A percentile compares a stretch with the other conserved stretches of the same genome.
Conservation (phyloP, 1,140 invertebrate species). For the Drosophila baimaii region DNA sequence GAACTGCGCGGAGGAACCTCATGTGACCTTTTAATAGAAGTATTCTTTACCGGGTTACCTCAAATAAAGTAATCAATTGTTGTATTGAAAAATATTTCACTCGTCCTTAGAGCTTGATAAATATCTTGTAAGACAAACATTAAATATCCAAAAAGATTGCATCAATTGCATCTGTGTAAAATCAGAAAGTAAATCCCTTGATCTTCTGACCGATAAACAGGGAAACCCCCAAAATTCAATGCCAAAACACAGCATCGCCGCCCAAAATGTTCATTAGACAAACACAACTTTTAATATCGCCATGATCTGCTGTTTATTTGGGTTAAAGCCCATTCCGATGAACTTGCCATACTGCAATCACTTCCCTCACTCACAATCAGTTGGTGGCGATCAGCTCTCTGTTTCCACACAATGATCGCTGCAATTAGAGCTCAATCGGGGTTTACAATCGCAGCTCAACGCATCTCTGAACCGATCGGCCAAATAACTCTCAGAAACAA, state of each 20-base stretch:
- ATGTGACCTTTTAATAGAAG: too few species aligned
- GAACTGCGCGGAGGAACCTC: too few species aligned
- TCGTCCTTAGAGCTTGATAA: not conserved
- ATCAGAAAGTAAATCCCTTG: conserved; percentile 29
- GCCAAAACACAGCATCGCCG: conserved; percentile 18
- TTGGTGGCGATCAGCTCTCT: conserved; percentile 28
- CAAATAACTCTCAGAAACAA: conserved; percentile 17
- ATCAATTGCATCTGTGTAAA: not conserved
- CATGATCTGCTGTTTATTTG: conserved; percentile 22
- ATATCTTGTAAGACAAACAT: too few species aligned
- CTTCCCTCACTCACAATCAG: conserved; percentile 56
- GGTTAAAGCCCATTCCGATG: conserved; percentile 45
- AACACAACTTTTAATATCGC: conserved; percentile 28
- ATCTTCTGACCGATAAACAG: conserved; percentile 2
- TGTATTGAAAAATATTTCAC: too few species aligned
- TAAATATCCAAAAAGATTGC: too few species aligned
- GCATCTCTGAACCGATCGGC: conserved; percentile 26
- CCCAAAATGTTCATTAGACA: conserved; percentile 21
- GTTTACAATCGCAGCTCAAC: conserved; percentile 33
- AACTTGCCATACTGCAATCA: conserved; percentile 51
- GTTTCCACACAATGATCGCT: conserved; percentile 44
- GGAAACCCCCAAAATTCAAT: conserved; percentile 32
- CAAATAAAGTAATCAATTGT: too few species aligned
- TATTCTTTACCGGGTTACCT: too few species aligned
- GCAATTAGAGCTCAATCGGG: conserved; percentile 61